Evolutionary conservation across 2,797 vertebrate genomes (phyloP).

Genomic region (Sciaenops ocellatus): DNA sequence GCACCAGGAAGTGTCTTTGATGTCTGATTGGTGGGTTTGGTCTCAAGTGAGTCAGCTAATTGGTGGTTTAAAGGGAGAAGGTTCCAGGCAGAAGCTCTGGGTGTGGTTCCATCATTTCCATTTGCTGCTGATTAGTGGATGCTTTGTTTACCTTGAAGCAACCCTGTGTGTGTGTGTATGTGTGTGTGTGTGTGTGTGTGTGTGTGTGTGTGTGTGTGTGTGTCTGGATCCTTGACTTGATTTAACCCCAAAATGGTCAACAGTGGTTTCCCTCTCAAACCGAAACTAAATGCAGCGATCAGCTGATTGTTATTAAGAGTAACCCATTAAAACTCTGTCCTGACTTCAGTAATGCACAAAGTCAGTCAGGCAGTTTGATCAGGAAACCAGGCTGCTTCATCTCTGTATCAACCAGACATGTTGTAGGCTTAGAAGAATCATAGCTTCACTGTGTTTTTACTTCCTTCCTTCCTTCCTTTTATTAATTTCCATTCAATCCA

Average conservation of each 20-base stretch:
- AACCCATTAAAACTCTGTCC: not conserved
- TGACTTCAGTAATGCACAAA: not conserved
- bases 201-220: constrained; percentile 12
- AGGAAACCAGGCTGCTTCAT: not conserved
- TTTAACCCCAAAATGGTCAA: constrained; percentile 7
- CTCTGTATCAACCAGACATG: not conserved
- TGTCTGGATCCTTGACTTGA: constrained; percentile 15
- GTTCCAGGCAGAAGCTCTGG: constrained; percentile 48
- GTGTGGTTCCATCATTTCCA: constrained; percentile 53
- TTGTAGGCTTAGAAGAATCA: not conserved
- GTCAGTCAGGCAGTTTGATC: not conserved
- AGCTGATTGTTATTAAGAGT: constrained; percentile 6
- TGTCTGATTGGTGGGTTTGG: constrained; percentile 63
- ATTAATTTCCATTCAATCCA: not conserved
- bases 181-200: constrained; percentile 14
- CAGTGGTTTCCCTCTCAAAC: constrained; percentile 27
- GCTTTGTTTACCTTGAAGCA: constrained; percentile 62
- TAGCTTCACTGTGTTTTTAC: not conserved
- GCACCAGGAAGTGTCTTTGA: constrained; percentile 60
- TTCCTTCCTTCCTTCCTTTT: not conserved
- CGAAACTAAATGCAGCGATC: not conserved
- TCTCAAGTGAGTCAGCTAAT: constrained; percentile 71
- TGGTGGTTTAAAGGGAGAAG: constrained; percentile 52
- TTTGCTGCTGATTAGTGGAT: constrained; percentile 43
- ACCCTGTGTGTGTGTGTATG: constrained; percentile 26